Base-by-base conservation (phyloP, 2,113 vertebrate species). In the Crotalus tigris region DNA sequence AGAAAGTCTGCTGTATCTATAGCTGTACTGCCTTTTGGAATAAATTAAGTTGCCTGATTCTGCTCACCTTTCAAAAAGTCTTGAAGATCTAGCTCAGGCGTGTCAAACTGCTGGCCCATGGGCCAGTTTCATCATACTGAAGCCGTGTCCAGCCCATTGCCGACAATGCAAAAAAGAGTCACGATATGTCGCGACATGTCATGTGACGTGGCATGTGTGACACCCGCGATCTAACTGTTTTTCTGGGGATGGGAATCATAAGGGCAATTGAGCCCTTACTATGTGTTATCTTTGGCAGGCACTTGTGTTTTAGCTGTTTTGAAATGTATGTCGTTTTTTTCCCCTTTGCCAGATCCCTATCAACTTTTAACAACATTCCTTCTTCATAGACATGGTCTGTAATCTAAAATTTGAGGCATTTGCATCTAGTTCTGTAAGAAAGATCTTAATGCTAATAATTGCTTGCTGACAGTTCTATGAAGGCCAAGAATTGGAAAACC, bases 281-380 rank as follows among this genome's bases (percentile, higher is more conserved):
- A 33, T 75, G 15, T 75, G n/a, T 75, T 39, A 15, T 39, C 15
- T 81, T 81, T 39, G 69, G 69, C 69, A 39, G 33, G 17, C 7
- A 3, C 33, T 81, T 81, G 69, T 21, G 5, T 39, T 81, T 81
- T 81, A 81, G 33, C 69, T 19, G n/a, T 81, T 81, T 17, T 81
- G 6, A 81, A 81, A 81, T 81, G 7, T 81, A 81, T 12, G n/a
- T 61, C 88, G 46, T 0, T 3, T 2, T 6, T 51, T 55, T 61
- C 21, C 61, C n/a, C 44, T 85, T 69, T 91, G 46, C 93, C 93
- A 55, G 91, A 85, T 94, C 91, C 6, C 91, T 94, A 94, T 95
- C 92, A 0, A n/a, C 0, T 33, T 0, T 91, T 93, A 93, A 93
- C 94, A 17, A 89, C 44, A 24, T 94, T 95, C 5, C 92, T 94